Percentiles rank a stretch among this genome's conserved stretches.
Conservation (phyloP, 2,888 invertebrate genomes). For the Sabellastarte sp. region DNA sequence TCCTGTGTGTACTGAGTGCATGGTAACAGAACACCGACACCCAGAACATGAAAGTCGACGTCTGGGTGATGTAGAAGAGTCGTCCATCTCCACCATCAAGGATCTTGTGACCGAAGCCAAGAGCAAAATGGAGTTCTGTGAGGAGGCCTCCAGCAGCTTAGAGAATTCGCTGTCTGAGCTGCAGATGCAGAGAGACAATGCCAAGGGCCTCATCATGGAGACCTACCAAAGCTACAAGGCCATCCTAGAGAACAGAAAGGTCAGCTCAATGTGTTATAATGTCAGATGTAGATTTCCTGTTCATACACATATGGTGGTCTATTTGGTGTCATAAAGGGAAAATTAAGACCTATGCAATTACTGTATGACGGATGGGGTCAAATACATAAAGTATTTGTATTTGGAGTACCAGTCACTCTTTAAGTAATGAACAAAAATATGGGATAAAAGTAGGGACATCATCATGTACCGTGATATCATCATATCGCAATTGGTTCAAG, state of each 20-base stretch:
- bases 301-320: too few species aligned
- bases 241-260: slow-evolving; percentile 72
- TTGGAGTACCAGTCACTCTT: too few species aligned
- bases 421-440: too few species aligned
- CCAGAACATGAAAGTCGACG: slow-evolving; percentile 81
- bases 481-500: too few species aligned
- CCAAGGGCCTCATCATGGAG: slow-evolving; percentile 72
- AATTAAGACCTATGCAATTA: too few species aligned
- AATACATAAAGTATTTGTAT: too few species aligned
- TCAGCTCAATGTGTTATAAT: too few species aligned
- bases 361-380: too few species aligned
- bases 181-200: slow-evolving; percentile 83
- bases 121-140: slow-evolving; percentile 74
- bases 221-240: slow-evolving; percentile 66
- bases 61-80: slow-evolving; percentile 67
- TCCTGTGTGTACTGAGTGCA: slow-evolving; percentile 84
- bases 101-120: slow-evolving; percentile 75
- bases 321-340: too few species aligned
- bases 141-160: slow-evolving; percentile 73
- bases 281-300: too few species aligned
- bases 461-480: too few species aligned
- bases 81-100: slow-evolving; percentile 76
- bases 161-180: slow-evolving; percentile 81
- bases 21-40: slow-evolving; percentile 78
- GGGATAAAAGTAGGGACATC: too few species aligned